phyloP scores from a whole-genome alignment of 2,797 vertebrate species.

The Arnoldichthys spilopterus region DNA sequence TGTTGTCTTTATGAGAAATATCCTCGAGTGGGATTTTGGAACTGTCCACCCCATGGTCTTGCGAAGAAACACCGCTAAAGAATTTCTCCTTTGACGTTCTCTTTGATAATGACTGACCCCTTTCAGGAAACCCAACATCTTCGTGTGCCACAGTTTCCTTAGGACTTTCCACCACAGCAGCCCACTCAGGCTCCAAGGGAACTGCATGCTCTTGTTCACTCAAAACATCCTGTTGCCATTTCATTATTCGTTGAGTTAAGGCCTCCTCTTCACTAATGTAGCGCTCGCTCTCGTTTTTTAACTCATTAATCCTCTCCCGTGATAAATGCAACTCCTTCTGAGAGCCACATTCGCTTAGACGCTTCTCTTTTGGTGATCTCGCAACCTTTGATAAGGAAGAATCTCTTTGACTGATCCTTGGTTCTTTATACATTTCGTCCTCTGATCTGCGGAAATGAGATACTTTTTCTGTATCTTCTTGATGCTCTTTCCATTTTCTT shows the following conservation, averaged over 20 bases:
- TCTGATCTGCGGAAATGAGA: constrained; percentile 45
- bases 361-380: constrained; percentile 53
- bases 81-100: constrained; percentile 62
- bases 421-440: constrained; percentile 40
- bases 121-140: constrained; percentile 30
- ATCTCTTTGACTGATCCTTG: constrained; percentile 48
- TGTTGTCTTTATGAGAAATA: constrained; percentile 50
- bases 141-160: constrained; percentile 33
- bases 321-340: constrained; percentile 75
- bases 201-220: constrained; percentile 71
- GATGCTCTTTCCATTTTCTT: constrained; percentile 23
- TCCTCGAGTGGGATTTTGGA: constrained; percentile 34
- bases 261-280: constrained; percentile 79
- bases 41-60: constrained; percentile 49
- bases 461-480: constrained; percentile 26
- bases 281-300: constrained; percentile 72
- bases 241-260: constrained; percentile 78
- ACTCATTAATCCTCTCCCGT: constrained; percentile 75
- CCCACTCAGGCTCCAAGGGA: constrained; percentile 64
- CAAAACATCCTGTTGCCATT: constrained; percentile 81
- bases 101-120: constrained; percentile 35
- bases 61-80: constrained; percentile 47
- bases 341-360: constrained; percentile 58
- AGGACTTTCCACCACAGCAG: constrained; percentile 14
- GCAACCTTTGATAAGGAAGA: constrained; percentile 54